Percentiles rank a stretch among this genome's conserved stretches.
Conservation (phyloP, 2,888 invertebrate genomes). For the Amiota mariae region DNA sequence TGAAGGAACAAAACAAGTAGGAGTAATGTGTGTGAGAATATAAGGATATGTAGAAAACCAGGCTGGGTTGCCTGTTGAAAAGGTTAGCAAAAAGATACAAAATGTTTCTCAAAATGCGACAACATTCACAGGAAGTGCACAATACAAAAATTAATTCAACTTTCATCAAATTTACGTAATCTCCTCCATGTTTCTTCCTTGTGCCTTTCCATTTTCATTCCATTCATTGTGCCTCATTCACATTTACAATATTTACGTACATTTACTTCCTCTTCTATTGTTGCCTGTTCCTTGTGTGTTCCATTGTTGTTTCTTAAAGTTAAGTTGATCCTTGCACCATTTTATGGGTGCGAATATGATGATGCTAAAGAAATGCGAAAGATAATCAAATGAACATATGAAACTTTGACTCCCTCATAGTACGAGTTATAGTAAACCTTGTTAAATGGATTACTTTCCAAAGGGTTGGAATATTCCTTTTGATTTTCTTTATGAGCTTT, state of each 20-base stretch:
- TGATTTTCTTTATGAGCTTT: no score
- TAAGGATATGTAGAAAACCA: neutral
- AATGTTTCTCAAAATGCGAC: neutral
- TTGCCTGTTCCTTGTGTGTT: no score
- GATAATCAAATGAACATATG: no score
- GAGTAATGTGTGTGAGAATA: neutral
- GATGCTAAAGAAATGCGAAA: no score
- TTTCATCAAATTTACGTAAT: conserved; percentile 3
- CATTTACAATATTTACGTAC: neutral
- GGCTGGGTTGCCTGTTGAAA: neutral
- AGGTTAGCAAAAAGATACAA: neutral
- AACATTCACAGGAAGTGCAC: conserved; percentile 3
- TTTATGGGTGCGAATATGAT: no score
- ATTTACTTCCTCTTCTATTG: no score
- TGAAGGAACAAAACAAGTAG: neutral
- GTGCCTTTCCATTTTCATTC: neutral
- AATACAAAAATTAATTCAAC: neutral
- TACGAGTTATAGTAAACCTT: no score
- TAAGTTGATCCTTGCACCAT: no score
- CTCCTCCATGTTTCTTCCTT: neutral
- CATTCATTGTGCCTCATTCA: neutral
- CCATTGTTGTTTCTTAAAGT: no score
- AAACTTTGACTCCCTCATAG: no score
- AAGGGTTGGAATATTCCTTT: no score
- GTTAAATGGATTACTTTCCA: no score